Evolutionary conservation across 2,113 vertebrate genomes (phyloP), one percentile per base, ranked within the genome.

Genomic region (Psilopsiagon aurifrons): DNA sequence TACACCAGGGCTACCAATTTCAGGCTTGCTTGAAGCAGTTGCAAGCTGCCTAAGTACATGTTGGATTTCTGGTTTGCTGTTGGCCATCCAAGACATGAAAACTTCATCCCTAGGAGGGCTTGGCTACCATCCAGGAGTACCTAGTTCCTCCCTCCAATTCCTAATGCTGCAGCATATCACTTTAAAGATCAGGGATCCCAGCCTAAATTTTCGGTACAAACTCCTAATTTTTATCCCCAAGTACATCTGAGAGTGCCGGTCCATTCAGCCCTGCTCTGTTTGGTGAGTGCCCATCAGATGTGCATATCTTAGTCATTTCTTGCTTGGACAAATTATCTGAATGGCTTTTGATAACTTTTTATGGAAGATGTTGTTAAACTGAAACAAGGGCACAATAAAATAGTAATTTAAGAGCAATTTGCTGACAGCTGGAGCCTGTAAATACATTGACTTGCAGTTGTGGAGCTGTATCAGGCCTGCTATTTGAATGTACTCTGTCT

Each of bases 321-420:
- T 22, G 28, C 86, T 77, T 86, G 83, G 95, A 74, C n/a, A 92
- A 92, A 92, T 95, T 80, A 90, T 91, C 92, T 96, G 96, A 96
- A 96, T 95, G 88, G 91, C 83, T 97, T 97, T 78, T 96, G 92
- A 96, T 94, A 96, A 96, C 85, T 92, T 96, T 94, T 96, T 78
- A 82, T 91, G 68, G 92, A 78, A 93, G 95, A 94, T 69, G 49
- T 95, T 97, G 93, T 94, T 96, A 95, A 97, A 91, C 62, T 80
- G 95, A 98, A 97, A 89, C 85, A 95, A 94, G 86, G 82, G 49
- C 94, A 87, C 91, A 96, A 97, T 97, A 97, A 97, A 98, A 90
- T 33, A 93, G 85, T 94, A 94, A 91, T 97, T 97, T 91, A 94
- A 92, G 91, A 81, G 86, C 94, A 94, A 55, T 97, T 97, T 96